A percentile compares a stretch with the other conserved stretches of the same genome.
Conservation (phyloP, 2,113 vertebrate genomes). For the Haplochromis vanheusdeni region DNA sequence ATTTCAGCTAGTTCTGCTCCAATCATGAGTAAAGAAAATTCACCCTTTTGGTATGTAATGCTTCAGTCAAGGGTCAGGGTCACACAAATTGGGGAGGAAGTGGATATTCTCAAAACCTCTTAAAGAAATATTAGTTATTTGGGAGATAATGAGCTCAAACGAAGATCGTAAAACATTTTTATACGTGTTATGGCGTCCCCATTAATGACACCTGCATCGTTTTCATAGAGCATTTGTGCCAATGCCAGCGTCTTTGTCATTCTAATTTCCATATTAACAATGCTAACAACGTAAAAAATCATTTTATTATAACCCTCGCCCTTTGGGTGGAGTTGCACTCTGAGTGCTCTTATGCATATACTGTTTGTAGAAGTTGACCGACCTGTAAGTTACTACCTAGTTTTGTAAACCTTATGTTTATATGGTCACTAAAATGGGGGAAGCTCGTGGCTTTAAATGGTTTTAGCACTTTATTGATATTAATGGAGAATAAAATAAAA, state of each 20-base stretch:
- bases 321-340: background rate
- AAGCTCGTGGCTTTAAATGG: background rate
- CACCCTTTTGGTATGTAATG: background rate
- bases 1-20: background rate
- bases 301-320: background rate
- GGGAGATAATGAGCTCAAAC: background rate
- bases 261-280: background rate
- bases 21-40: background rate
- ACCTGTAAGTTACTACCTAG: background rate
- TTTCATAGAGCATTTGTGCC: background rate
- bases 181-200: background rate
- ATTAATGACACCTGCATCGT: background rate
- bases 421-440: background rate
- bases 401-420: background rate
- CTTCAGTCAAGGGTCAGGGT: background rate
- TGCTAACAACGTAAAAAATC: background rate
- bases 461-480: background rate
- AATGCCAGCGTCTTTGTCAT: background rate
- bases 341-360: background rate
- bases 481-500: background rate
- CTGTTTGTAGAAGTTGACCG: background rate
- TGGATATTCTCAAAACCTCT: background rate
- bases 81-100: background rate
- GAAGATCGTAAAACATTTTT: background rate
- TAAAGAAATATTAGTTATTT: background rate